Evolutionary conservation across 2,797 vertebrate species (phyloP).

Genomic region (Poecile montanus): DNA sequence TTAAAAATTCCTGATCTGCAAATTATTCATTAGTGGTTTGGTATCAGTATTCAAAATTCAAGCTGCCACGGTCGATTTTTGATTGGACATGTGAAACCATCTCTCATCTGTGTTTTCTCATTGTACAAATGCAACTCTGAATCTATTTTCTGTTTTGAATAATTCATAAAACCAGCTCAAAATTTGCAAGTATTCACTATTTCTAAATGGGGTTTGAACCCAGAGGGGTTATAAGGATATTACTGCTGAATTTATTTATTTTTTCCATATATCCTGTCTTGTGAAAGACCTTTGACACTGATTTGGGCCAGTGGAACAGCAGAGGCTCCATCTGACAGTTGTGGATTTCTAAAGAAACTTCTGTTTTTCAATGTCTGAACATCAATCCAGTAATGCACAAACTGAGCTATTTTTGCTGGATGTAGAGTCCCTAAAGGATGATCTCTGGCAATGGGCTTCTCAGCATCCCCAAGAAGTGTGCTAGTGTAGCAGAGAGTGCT

Average conservation of each 20-base stretch:
- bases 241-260: neutral
- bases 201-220: constrained; percentile 25
- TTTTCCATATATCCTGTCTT: neutral
- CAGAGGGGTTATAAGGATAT: neutral
- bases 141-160: constrained; percentile 53
- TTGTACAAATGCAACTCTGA: constrained; percentile 49
- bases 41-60: constrained; percentile 54
- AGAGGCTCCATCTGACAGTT: neutral
- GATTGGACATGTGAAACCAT: constrained; percentile 54
- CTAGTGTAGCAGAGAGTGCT: neutral
- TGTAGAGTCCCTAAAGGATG: constrained; percentile 49
- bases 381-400: constrained; percentile 30
- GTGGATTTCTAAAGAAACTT: constrained; percentile 22
- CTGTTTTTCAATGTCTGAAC: neutral
- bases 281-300: constrained; percentile 4
- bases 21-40: constrained; percentile 66
- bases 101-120: constrained; percentile 58
- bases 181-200: constrained; percentile 53
- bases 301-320: neutral
- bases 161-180: constrained; percentile 56
- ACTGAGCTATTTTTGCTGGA: constrained; percentile 26
- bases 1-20: constrained; percentile 68
- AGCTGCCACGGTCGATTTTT: constrained; percentile 32
- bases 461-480: constrained; percentile 11
- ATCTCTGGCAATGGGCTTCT: constrained; percentile 40